These are phyloP conservation scores for Aporrectodea caliginosa DNA, from an alignment of 1,140 invertebrate species.

Conservation along the genomic window DNA sequence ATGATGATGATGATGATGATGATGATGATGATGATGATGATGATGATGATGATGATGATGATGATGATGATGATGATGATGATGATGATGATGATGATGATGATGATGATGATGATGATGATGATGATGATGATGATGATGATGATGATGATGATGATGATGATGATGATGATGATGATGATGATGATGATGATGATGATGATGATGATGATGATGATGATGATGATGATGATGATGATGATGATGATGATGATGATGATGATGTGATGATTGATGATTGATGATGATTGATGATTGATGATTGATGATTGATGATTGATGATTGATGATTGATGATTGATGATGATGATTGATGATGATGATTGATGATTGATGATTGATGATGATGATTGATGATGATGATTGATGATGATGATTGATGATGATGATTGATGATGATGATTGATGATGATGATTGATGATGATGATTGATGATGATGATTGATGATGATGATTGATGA, in stretches of 20 bases:
- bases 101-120: constrained; percentile 19
- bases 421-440: too few relatives aligned
- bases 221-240: constrained; percentile 21
- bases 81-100: constrained; percentile 21
- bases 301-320: too few relatives aligned
- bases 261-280: constrained; percentile 20
- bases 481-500: too few relatives aligned
- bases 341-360: too few relatives aligned
- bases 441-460: too few relatives aligned
- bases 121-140: background rate
- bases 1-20: constrained; percentile 21
- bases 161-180: constrained; percentile 21
- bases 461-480: too few relatives aligned
- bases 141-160: constrained; percentile 19
- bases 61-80: constrained; percentile 21
- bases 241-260: constrained; percentile 21
- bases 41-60: constrained; percentile 21
- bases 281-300: too few relatives aligned
- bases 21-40: constrained; percentile 21
- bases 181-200: constrained; percentile 21
- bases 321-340: too few relatives aligned
- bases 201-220: constrained; percentile 21
- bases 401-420: too few relatives aligned
- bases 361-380: too few relatives aligned
- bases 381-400: too few relatives aligned